A percentile compares a stretch with the other conserved stretches of the same genome.
phyloP scores from a whole-genome alignment of 2,113 vertebrate genomes.

The Nycticryphes semicollaris region DNA sequence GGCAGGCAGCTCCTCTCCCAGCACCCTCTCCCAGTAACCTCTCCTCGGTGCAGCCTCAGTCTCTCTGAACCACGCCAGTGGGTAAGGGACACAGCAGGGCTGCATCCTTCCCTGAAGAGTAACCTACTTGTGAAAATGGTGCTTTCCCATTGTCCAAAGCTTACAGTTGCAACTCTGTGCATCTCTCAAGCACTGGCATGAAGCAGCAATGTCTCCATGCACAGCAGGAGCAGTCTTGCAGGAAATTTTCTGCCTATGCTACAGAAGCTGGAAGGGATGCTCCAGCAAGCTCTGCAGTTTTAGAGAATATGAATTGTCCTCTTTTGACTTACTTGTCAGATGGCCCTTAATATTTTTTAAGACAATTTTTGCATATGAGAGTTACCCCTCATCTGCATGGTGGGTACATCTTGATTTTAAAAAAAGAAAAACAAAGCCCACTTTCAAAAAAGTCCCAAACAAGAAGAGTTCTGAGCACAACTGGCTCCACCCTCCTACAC shows the following conservation, averaged over 20 bases:
- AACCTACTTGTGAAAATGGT: neutral
- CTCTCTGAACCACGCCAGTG: neutral
- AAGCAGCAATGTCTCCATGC: rapidly evolving
- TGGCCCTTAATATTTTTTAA: neutral
- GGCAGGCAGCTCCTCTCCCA: rapidly evolving
- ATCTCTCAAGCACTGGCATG: neutral
- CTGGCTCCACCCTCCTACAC: neutral
- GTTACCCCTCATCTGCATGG: neutral
- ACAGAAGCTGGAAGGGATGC: neutral
- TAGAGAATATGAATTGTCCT: neutral
- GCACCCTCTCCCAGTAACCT: no score
- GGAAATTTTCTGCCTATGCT: neutral
- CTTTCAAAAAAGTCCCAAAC: neutral
- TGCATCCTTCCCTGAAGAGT: rapidly evolving
- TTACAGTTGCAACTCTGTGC: neutral
- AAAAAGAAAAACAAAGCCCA: rapidly evolving
- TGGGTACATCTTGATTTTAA: neutral
- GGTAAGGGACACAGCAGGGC: neutral
- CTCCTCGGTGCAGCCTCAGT: rapidly evolving
- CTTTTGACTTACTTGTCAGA: neutral
- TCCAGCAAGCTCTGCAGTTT: neutral
- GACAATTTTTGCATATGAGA: neutral
- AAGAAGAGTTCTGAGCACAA: neutral
- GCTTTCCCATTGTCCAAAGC: neutral
- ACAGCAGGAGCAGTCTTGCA: neutral